Evolutionary conservation across 2,888 invertebrate species (phyloP), one percentile per base, ranked within the genome.

Genomic region (Phanerotoma sp.): DNA sequence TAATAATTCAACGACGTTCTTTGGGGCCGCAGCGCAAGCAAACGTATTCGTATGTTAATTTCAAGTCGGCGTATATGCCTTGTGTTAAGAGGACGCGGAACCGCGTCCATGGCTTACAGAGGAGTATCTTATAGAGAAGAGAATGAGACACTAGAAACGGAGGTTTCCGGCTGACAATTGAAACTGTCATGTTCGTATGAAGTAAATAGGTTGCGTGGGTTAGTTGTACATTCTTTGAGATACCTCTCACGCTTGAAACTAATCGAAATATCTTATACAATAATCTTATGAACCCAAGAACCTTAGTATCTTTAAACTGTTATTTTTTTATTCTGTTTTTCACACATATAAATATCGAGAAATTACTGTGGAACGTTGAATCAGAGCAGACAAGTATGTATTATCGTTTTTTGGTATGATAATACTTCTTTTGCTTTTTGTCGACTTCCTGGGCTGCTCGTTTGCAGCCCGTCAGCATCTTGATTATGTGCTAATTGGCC

Each of bases 41-140:
- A 42, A 54, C 62, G 59, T 67, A 66, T 69, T 69, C 64, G 63
- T 67, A 69, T 69, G 69, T 64, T 64, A 68, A 69, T 64, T 52
- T 44, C 35, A 60, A 52, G 57, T 51, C 58, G 48, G 32, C 56
- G 52, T 38, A 56, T 53, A 48, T 42, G 57, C 55, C 32, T 52
- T 42, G 32, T 49, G 35, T 49, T n/a, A n/a, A n/a, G 30, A 22
- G 35, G 22, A 32, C 35, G 16, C 35, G 25, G 25, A 25, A 25
- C 25, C 25, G 25, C 18, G 30, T n/a, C n/a, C n/a, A n/a, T n/a
- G 16, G 15, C 30, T 30, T 16, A 44, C n/a, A 16, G 49, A 16
- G 48, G 18, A 38, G 22, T n/a, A 20, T 21, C 25, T n/a, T 22
- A 11, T 30, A 48, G 30, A 40, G 40, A 37, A 21, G 40, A 40